Evolutionary conservation across 2,797 vertebrate genomes (phyloP).

Genomic region (Molossus molossus): DNA sequence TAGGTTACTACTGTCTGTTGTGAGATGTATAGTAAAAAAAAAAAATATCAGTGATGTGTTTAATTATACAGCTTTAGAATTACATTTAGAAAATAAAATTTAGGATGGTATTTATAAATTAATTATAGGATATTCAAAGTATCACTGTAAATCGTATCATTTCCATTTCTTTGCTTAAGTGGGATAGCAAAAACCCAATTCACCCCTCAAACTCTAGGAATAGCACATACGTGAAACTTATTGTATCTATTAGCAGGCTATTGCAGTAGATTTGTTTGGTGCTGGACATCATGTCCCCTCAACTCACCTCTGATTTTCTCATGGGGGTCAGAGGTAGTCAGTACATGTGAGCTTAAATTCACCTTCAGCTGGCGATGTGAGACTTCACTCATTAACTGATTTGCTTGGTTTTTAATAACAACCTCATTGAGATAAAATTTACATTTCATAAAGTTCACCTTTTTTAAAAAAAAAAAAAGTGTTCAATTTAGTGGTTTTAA

Average conservation of each 20-base stretch:
- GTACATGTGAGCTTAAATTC: background rate
- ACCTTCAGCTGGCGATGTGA: background rate
- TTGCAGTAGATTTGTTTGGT: background rate
- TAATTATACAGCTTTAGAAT: background rate
- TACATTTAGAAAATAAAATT: slow-evolving; percentile 25
- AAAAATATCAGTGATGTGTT: background rate
- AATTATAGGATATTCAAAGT: background rate
- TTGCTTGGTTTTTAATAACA: background rate
- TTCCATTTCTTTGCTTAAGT: background rate
- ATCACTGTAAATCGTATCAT: background rate
- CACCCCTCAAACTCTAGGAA: background rate
- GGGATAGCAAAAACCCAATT: background rate
- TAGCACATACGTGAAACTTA: background rate
- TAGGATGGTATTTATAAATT: slow-evolving; percentile 15
- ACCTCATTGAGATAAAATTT: slow-evolving; percentile 1
- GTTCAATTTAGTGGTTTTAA: background rate
- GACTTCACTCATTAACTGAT: background rate
- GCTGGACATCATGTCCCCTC: background rate
- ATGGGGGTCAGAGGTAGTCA: background rate
- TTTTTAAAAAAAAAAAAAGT: background rate
- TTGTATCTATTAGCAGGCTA: background rate
- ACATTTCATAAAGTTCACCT: background rate
- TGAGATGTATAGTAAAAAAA: background rate
- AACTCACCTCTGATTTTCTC: background rate
- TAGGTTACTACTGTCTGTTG: background rate